phyloP scores from a whole-genome alignment of 2,113 vertebrate genomes.

The Lycocorax pyrrhopterus region DNA sequence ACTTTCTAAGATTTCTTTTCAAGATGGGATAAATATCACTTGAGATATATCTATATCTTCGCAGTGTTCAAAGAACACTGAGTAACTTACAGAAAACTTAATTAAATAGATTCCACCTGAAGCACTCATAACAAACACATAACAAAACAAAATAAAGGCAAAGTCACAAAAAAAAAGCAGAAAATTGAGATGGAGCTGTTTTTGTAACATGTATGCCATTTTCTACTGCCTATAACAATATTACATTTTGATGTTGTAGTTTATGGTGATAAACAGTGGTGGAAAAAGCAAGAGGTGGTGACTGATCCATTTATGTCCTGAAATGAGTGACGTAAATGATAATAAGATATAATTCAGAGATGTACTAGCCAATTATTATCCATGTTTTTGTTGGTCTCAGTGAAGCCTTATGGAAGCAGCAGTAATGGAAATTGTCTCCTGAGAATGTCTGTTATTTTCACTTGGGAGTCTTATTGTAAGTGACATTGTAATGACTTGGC shows the following conservation, averaged over 20 bases:
- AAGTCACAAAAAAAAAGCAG: not conserved
- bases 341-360: constrained; percentile 1
- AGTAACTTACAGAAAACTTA: not conserved
- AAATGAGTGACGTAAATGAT: not conserved
- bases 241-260: not conserved
- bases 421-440: not conserved
- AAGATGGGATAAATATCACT: not conserved
- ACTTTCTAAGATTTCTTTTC: not conserved
- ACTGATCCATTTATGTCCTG: not conserved
- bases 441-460: not conserved
- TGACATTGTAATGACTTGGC: not conserved
- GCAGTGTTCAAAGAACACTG: not conserved
- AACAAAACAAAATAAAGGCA: not conserved
- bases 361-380: not conserved
- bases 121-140: not conserved
- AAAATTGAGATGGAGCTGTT: not conserved
- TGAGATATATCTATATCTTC: not conserved
- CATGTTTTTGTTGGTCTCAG: not conserved
- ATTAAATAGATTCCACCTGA: not conserved
- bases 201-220: not conserved
- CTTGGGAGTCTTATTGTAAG: not conserved
- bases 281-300: not conserved
- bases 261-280: not conserved
- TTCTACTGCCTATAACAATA: not conserved
- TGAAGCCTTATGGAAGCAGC: not conserved